Evolutionary conservation across 2,888 invertebrate species (phyloP).

Genomic region (Dicranocentrus wangi): DNA sequence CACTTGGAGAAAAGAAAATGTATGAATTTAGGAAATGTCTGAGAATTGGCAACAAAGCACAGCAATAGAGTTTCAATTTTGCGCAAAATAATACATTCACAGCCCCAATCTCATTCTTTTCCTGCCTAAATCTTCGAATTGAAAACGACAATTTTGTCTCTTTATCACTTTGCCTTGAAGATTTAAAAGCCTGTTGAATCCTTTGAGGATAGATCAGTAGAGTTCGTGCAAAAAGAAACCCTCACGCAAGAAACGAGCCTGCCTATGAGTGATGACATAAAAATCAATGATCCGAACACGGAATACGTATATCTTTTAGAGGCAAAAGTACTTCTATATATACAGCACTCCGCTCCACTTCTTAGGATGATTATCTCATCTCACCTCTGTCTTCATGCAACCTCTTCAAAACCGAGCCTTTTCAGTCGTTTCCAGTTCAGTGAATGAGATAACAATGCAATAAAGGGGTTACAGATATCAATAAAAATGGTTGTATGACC

Average conservation of each 20-base stretch:
- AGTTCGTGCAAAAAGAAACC: no score
- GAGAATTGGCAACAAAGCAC: no score
- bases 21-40: no score
- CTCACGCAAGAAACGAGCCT: background rate
- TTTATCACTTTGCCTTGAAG: background rate
- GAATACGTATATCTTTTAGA: background rate
- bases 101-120: no score
- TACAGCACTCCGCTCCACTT: background rate
- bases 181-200: constrained; percentile 26
- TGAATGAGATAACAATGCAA: no score
- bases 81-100: no score
- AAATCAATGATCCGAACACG: constrained; percentile 14
- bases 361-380: constrained; percentile 5
- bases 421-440: background rate
- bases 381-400: background rate
- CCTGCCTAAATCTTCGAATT: background rate
- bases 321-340: background rate
- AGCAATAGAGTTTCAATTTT: no score
- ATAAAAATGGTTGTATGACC: no score
- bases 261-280: constrained; percentile 9
- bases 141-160: background rate
- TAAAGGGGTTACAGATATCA: no score
- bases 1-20: no score
- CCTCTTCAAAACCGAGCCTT: background rate
- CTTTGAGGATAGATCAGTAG: constrained; percentile 7